A percentile compares a stretch with the other conserved stretches of the same genome.
phyloP scores from a whole-genome alignment of 2,888 invertebrate genomes.

The Macrosiphum euphorbiae region DNA sequence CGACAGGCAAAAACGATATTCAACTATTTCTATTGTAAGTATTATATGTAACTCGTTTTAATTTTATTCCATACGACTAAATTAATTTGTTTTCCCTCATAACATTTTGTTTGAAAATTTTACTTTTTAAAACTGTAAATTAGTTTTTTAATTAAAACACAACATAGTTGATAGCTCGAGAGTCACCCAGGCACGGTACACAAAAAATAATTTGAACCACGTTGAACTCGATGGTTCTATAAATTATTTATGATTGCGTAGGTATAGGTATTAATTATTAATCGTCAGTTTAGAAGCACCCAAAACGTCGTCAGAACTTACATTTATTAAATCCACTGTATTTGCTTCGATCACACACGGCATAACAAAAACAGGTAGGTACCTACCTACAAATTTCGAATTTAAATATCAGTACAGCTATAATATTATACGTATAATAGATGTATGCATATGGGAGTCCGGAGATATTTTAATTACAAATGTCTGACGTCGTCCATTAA shows the following conservation, averaged over 20 bases:
- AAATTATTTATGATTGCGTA: not conserved
- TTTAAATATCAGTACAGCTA: not conserved
- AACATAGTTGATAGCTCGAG: not conserved
- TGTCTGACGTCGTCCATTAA: not conserved
- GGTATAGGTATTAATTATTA: not conserved
- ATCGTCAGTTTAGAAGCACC: not conserved
- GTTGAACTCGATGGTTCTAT: not conserved
- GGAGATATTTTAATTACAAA: slow-evolving; percentile 1
- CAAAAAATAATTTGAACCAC: not conserved
- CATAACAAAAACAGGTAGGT: not conserved
- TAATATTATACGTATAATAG: not conserved
- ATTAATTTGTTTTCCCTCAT: not conserved
- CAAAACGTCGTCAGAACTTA: not conserved
- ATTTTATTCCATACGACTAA: not conserved
- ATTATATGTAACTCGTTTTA: not conserved
- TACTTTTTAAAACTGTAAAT: not conserved
- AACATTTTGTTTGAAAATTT: not conserved
- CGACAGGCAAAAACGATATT: not conserved
- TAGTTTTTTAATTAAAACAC: not conserved
- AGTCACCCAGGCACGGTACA: not conserved
- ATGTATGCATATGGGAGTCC: not conserved
- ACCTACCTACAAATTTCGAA: not conserved
- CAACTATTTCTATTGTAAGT: not conserved
- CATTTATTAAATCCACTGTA: not conserved
- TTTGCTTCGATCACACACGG: not conserved